A percentile compares a stretch with the other conserved stretches of the same genome.
Conservation (phyloP, 2,113 vertebrate genomes). For the Cyanocitta stelleri region DNA sequence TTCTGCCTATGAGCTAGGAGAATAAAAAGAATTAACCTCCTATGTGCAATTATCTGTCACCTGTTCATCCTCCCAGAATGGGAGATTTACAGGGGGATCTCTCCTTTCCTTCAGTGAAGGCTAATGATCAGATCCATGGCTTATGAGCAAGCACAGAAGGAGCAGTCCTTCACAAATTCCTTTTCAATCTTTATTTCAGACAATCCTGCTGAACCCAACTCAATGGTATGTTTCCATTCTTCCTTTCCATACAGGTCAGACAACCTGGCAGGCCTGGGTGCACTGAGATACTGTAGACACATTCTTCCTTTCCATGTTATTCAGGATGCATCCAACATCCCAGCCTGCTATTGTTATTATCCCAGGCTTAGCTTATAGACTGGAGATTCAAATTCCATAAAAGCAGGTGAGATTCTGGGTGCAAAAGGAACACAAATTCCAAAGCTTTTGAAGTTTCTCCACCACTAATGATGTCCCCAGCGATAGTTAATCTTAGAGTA, state of each 20-base stretch:
- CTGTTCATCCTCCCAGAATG: neutral
- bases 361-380: neutral
- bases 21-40: neutral
- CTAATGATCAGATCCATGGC: neutral
- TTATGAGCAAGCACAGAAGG: neutral
- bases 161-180: neutral
- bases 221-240: neutral
- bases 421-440: neutral
- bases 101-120: neutral
- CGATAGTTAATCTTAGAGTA: neutral
- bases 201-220: neutral
- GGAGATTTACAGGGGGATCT: neutral
- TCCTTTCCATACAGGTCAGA: neutral
- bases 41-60: neutral
- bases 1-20: neutral
- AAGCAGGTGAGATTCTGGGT: neutral
- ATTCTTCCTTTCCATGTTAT: neutral
- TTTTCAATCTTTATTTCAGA: neutral
- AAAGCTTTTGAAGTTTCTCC: slow-evolving; percentile 22
- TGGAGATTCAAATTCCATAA: neutral
- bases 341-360: neutral
- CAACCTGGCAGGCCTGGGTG: neutral
- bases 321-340: neutral
- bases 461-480: slow-evolving; percentile 37
- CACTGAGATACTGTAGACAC: neutral